Conservation (phyloP, 2,797 vertebrate genomes). For the Microchirus variegatus region DNA sequence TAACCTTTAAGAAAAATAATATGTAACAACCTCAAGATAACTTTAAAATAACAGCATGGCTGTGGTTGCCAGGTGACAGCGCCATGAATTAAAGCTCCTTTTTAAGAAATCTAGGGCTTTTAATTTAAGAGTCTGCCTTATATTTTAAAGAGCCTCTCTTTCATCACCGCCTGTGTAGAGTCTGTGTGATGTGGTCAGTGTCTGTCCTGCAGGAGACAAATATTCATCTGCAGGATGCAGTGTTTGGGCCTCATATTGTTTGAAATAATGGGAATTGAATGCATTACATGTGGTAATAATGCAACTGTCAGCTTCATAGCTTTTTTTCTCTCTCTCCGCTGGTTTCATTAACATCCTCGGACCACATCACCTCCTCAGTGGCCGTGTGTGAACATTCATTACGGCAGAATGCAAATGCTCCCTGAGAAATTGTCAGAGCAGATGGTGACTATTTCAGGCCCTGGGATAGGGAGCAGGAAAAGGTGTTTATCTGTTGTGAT, state of each 20-base stretch:
- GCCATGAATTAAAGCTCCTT: conserved; percentile 25
- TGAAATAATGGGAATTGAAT: conserved; percentile 34
- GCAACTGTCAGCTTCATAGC: conserved; percentile 9
- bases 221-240: conserved; percentile 16
- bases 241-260: conserved; percentile 37
- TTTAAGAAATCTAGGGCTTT: conserved; percentile 31
- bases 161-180: neutral
- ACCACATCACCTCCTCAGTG: no score
- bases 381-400: no score
- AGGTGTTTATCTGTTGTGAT: no score
- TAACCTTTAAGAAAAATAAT: no score
- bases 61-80: conserved; percentile 12
- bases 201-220: conserved; percentile 15
- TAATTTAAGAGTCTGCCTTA: conserved; percentile 2
- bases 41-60: neutral
- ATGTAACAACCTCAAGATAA: no score
- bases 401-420: conserved; percentile 19
- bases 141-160: neutral
- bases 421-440: conserved; percentile 43
- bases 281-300: conserved; percentile 18
- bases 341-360: no score
- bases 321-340: no score
- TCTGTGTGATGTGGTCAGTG: neutral
- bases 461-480: conserved; percentile 32
- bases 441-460: conserved; percentile 42